Conservation (phyloP, 64 coral and sea anemone species). For the Pachyseris speciosa region DNA sequence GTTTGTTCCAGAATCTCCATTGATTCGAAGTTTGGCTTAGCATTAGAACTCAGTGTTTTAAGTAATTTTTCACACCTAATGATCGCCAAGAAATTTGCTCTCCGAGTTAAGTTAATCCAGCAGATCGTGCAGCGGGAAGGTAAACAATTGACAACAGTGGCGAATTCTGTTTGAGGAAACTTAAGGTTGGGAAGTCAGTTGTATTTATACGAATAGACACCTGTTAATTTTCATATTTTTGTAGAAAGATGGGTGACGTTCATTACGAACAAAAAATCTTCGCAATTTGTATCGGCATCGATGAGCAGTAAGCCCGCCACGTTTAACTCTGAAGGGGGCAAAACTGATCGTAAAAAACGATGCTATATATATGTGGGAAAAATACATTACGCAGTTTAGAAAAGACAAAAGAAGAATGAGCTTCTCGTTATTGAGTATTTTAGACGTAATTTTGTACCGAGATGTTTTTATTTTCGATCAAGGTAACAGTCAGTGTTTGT, state of each 20-base stretch:
- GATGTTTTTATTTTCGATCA: neutral
- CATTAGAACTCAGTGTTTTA: neutral
- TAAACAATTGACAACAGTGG: conserved; percentile 57
- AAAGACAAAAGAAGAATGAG: neutral
- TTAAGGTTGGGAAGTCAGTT: conserved; percentile 34
- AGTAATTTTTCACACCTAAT: neutral
- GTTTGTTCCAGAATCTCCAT: neutral
- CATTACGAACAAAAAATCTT: neutral
- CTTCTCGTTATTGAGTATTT: neutral
- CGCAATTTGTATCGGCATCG: neutral
- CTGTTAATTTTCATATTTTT: conserved; percentile 19
- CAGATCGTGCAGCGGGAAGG: conserved; percentile 23
- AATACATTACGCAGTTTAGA: neutral
- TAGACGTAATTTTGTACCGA: neutral
- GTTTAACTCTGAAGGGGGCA: neutral
- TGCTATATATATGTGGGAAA: neutral
- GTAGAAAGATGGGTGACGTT: neutral
- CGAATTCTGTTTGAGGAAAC: conserved; percentile 46
- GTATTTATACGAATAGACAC: conserved; percentile 18
- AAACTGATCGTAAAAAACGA: neutral
- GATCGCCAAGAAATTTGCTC: neutral
- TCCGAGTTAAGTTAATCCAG: conserved; percentile 7
- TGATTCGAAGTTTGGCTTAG: neutral
- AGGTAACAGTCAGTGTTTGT: neutral
- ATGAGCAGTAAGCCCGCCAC: neutral